phyloP scores from a whole-genome alignment of 2,888 invertebrate species.

The Hyalella azteca region DNA sequence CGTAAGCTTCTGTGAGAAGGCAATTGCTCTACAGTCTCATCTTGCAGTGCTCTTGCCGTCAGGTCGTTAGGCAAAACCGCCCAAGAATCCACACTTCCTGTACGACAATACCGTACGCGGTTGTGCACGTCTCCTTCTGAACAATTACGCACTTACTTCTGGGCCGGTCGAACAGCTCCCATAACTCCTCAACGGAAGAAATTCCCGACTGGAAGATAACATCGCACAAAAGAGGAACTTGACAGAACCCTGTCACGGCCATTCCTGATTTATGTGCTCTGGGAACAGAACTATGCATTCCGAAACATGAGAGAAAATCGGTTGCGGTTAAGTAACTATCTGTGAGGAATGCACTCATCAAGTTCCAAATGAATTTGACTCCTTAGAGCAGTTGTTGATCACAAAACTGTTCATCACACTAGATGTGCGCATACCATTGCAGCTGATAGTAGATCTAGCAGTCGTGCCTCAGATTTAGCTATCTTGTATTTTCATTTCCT shows the following conservation, averaged over 20 bases:
- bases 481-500: no score
- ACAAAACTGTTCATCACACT: no score
- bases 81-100: constrained; percentile 23
- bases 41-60: constrained; percentile 25
- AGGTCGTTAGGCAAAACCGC: constrained; percentile 25
- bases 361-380: no score
- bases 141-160: constrained; percentile 1
- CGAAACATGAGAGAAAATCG: not conserved
- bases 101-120: constrained; percentile 25
- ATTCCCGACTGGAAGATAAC: constrained; percentile 15
- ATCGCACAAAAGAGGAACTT: constrained; percentile 10
- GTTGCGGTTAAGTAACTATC: not conserved
- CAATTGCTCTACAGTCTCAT: constrained; percentile 21
- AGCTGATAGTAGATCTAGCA: no score
- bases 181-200: constrained; percentile 25
- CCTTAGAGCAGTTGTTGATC: no score
- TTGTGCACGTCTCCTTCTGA: constrained; percentile 19
- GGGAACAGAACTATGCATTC: not conserved
- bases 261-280: not conserved
- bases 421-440: no score
- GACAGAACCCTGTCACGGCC: not conserved
- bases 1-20: not conserved
- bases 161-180: not conserved
- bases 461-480: no score
- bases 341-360: not conserved